These are phyloP conservation scores for Yasuhikotakia modesta DNA, from an alignment of 2,797 vertebrate species.

Conservation along the genomic window DNA sequence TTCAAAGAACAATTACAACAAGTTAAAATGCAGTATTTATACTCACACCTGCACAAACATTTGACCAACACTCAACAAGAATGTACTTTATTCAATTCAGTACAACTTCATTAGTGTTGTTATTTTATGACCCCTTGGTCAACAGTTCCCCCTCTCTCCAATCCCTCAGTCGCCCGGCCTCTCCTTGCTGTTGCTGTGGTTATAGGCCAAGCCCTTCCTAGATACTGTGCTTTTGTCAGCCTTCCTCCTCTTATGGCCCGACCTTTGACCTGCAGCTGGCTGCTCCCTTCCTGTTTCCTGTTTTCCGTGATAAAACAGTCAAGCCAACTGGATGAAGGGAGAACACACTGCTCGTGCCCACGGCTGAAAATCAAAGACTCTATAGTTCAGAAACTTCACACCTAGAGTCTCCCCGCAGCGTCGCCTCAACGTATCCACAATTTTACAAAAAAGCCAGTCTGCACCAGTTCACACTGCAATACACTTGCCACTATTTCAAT, in stretches of 20 bases:
- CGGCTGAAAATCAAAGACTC: slow-evolving; percentile 36
- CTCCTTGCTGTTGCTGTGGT: slow-evolving; percentile 47
- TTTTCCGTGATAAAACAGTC: slow-evolving; percentile 73
- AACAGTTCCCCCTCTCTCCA: slow-evolving; percentile 32
- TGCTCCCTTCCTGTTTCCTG: slow-evolving; percentile 81
- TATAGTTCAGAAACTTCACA: slow-evolving; percentile 20
- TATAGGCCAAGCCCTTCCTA: slow-evolving; percentile 58
- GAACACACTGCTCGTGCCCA: slow-evolving; percentile 14
- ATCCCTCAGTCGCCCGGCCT: slow-evolving; percentile 22
- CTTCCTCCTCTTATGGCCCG: slow-evolving; percentile 65
- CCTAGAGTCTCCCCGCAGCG: slow-evolving; percentile 5
- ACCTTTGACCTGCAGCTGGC: slow-evolving; percentile 77
- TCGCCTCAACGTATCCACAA: neutral
- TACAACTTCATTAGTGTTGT: neutral
- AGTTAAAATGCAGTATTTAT: neutral
- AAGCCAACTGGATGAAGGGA: slow-evolving; percentile 41
- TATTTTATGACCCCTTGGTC: neutral
- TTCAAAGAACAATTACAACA: too few relatives aligned
- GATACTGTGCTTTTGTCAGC: slow-evolving; percentile 65
- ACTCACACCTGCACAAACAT: neutral
- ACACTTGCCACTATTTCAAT: slow-evolving; percentile 12
- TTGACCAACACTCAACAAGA: neutral
- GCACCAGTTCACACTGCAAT: neutral
- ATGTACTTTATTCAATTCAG: neutral
- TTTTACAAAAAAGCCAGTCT: neutral